Evolutionary conservation across 2,888 invertebrate species (phyloP).

Genomic region (Nemotelus nigrinus): DNA sequence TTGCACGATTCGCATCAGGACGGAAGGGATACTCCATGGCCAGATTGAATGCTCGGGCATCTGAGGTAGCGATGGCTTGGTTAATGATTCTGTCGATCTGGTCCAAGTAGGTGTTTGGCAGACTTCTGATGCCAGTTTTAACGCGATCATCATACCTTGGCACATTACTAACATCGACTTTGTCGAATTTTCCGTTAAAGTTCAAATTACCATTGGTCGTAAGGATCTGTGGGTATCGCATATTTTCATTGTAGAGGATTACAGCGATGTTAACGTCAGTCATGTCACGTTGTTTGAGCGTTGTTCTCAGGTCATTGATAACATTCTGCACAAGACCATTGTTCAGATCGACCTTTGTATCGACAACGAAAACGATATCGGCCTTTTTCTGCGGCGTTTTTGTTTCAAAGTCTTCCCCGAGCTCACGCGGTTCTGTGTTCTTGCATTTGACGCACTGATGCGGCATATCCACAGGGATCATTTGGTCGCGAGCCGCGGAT

Average conservation of each 20-base stretch:
- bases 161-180: conserved; percentile 60
- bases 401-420: conserved; percentile 73
- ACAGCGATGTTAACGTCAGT: conserved; percentile 71
- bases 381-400: conserved; percentile 79
- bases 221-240: conserved; percentile 69
- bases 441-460: conserved; percentile 70
- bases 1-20: conserved; percentile 77
- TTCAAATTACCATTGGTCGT: conserved; percentile 64
- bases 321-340: conserved; percentile 57
- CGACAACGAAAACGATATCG: conserved; percentile 83
- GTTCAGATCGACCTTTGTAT: conserved; percentile 65
- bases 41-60: conserved; percentile 72
- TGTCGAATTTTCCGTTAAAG: conserved; percentile 62
- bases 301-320: conserved; percentile 58
- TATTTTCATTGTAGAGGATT: conserved; percentile 69
- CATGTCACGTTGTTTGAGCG: conserved; percentile 59
- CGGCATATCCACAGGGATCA: conserved; percentile 73
- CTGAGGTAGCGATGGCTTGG: conserved; percentile 61
- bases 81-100: conserved; percentile 56
- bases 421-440: conserved; percentile 63
- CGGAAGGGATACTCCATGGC: conserved; percentile 78
- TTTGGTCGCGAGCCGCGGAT: conserved; percentile 70
- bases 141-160: conserved; percentile 53
- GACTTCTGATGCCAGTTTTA: conserved; percentile 55
- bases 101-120: conserved; percentile 55